Percentiles rank a stretch among this genome's conserved stretches.
Conservation (phyloP, 2,113 vertebrate species). For the Cephalopterus ornatus region DNA sequence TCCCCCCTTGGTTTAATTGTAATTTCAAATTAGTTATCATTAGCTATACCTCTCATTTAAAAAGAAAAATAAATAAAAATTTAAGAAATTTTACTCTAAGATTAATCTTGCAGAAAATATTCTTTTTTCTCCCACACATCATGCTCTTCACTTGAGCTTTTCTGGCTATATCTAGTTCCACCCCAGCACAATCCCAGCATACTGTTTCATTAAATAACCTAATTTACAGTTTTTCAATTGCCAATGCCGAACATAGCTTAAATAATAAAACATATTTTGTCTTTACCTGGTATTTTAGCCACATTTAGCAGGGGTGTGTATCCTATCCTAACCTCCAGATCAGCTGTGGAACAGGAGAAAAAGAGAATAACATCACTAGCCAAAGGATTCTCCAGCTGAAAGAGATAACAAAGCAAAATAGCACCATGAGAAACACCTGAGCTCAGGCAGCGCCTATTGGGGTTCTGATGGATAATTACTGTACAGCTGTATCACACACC, state of each 20-base stretch:
- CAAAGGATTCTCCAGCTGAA: not conserved
- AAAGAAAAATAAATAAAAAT: not conserved
- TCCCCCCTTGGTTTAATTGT: not conserved
- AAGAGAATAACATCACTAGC: not conserved
- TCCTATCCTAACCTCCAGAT: not conserved
- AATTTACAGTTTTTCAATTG: not conserved
- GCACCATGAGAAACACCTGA: not conserved
- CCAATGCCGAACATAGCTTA: not conserved
- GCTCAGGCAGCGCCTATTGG: not conserved
- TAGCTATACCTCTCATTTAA: not conserved
- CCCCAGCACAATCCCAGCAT: rapidly evolving
- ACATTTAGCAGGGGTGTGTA: not conserved
- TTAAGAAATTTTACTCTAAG: not conserved
- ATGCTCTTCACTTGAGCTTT: not conserved
- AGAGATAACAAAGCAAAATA: not conserved
- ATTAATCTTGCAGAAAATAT: not conserved
- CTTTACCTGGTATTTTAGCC: not conserved
- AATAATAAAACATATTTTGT: not conserved
- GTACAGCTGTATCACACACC: not conserved
- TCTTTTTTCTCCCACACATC: not conserved
- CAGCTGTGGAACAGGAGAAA: not conserved
- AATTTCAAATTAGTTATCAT: not conserved
- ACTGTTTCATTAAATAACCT: not conserved
- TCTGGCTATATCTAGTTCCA: not conserved
- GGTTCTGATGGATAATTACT: not conserved